phyloP scores from a whole-genome alignment of 2,888 invertebrate genomes.

The Mimas tiliae region DNA sequence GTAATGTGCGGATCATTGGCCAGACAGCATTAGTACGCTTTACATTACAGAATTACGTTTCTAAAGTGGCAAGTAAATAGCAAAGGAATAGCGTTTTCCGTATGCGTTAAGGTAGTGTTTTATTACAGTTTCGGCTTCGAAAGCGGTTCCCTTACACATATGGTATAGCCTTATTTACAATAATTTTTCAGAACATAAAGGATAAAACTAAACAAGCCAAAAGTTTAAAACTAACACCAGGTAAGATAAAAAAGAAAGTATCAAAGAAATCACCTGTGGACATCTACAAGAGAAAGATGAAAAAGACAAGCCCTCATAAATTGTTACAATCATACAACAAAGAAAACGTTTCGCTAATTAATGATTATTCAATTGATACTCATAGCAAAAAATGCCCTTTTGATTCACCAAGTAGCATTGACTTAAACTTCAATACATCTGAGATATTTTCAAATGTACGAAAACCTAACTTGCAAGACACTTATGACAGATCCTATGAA shows the following conservation, averaged over 20 bases:
- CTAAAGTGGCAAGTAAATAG: too few relatives aligned
- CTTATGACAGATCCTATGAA: slow-evolving; percentile 64
- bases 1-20: too few relatives aligned
- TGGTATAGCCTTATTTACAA: not conserved
- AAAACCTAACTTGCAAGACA: slow-evolving; percentile 59
- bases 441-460: slow-evolving; percentile 72
- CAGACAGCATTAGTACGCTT: too few relatives aligned
- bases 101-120: too few relatives aligned
- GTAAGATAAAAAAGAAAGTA: slow-evolving; percentile 71
- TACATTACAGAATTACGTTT: too few relatives aligned
- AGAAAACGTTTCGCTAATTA: slow-evolving; percentile 56
- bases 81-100: too few relatives aligned
- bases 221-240: slow-evolving; percentile 68
- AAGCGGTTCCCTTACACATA: too few relatives aligned
- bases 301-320: slow-evolving; percentile 56
- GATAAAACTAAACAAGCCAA: slow-evolving; percentile 58
- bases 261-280: slow-evolving; percentile 69
- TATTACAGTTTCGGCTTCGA: too few relatives aligned
- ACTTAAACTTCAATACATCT: slow-evolving; percentile 69
- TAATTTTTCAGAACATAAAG: slow-evolving; percentile 64
- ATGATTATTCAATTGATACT: slow-evolving; percentile 53
- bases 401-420: slow-evolving; percentile 61
- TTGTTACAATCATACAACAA: slow-evolving; percentile 54
- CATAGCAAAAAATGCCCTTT: slow-evolving; percentile 65
- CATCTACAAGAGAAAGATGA: slow-evolving; percentile 68